These are phyloP conservation scores for Koerneria pararmatus DNA, from an alignment of 2,888 invertebrate genomes.

Conservation along the genomic window DNA sequence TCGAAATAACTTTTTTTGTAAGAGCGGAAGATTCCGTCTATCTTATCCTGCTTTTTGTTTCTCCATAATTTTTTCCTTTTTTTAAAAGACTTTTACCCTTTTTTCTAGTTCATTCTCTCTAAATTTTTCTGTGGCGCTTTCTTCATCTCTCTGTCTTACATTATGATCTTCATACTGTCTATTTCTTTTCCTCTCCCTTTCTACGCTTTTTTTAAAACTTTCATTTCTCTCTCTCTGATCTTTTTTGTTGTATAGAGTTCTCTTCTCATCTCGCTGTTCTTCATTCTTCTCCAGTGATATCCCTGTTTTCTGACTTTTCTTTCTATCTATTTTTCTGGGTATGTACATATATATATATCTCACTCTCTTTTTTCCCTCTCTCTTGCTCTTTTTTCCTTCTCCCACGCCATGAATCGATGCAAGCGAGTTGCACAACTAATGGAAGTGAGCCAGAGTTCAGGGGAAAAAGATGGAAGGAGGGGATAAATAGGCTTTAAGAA, in stretches of 20 bases:
- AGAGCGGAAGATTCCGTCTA: too few species aligned
- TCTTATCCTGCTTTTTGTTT: too few species aligned
- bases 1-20: too few species aligned
- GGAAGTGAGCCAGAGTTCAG: too few species aligned
- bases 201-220: not conserved
- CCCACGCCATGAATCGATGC: not conserved
- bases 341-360: slow-evolving; percentile 7
- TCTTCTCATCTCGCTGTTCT: not conserved
- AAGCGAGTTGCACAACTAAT: too few species aligned
- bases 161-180: slow-evolving; percentile 12
- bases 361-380: slow-evolving; percentile 2
- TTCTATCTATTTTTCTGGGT: not conserved
- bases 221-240: slow-evolving; percentile 14
- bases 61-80: not conserved
- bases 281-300: not conserved
- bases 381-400: not conserved
- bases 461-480: too few species aligned
- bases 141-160: too few species aligned
- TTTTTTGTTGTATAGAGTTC: not conserved
- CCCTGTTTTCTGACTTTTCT: not conserved
- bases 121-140: too few species aligned
- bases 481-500: too few species aligned
- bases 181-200: not conserved
- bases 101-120: too few species aligned
- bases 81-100: not conserved